Evolutionary conservation across 2,113 vertebrate species (phyloP), one percentile per base, ranked within the genome.

Genomic region (Chlorocebus sabaeus): DNA sequence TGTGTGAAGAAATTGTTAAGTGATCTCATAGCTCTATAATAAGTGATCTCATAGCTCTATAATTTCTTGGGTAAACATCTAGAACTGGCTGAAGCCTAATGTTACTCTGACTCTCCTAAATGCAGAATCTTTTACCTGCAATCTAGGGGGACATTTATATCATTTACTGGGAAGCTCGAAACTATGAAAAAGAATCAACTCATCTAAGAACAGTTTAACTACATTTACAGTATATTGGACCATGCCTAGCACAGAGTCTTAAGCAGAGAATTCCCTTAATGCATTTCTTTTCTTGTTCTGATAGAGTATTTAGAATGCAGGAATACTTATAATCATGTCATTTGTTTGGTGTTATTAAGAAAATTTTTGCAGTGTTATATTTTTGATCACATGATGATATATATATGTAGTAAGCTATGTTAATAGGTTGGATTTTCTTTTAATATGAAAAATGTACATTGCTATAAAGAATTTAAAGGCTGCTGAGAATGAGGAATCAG

Each of bases 141-240:
- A 68, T 25, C 11, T 68, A 23, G 1, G 11, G 38, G 35, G 35
- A 43, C 3, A n/a, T 57, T 45, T 55, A 12, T 43, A 59, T 67
- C 10, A 94, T 75, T 82, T 76, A 57, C 48, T 81, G 38, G 72
- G 52, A 70, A 87, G 12, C 13, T 73, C 8, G 57, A 67, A 96
- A 86, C 85, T 87, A 80, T 79, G 23, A 90, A 94, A 79, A 90
- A 80, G n/a, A 86, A 23, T 52, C 32, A 93, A 80, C 22, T 80
- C 18, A 35, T 5, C 43, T 43, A 55, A 59, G 22, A 93, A 45
- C 25, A 45, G 6, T 86, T 45, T 3, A 72, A 67, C 16, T 73
- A 57, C 18, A 40, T 75, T 81, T 68, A 64, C 1, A 57, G 2
- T 64, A 61, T 61, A 16, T 52, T 50, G 25, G 23, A 11, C 25